Base-by-base conservation (phyloP, 1,140 invertebrate genomes). In the Anoplolepis gracilipes region DNA sequence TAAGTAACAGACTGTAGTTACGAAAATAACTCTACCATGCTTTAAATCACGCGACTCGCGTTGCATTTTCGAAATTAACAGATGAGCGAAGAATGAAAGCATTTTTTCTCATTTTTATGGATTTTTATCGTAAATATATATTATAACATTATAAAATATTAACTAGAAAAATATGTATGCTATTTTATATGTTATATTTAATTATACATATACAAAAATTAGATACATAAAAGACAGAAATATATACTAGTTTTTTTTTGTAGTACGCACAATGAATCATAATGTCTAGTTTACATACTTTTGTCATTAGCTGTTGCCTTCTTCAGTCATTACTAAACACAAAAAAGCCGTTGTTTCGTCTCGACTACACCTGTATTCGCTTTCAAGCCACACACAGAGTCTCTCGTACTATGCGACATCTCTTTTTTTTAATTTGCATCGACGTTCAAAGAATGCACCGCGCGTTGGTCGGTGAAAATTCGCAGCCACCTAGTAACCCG, bases 391-490 rank as follows among this genome's bases (percentile, higher is more conserved):
- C 42, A 53, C 33, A 55, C 16, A 62, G 8, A 46, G 16, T 69
- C 10, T 55, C 22, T 16, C 8, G 4, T 49, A 13, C 30, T 25
- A 22, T 25, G 4, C 13, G 53, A 25, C 85, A 33, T 30, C 53
- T 19, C 16, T 82, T 85, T 82, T n/a, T 85, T 70, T 70, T 61
- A 72, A 85, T 82, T 82, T 72, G 69, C 46, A 82, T 82, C 53
- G 33, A 49, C 25, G 77, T 62, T 53, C 65, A 13, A 55, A 57
- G 57, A 70, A 85, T 64, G 69, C 78, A 16, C 19, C 30, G 76
- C 42, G 4, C 42, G 46, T 25, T n/a, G 65, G 67, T 28, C 46
- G 82, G n/a, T 46, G 61, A 64, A 78, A 85, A 59, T 72, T 81
- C 69, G 61, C 75, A 49, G 28, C 30, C 61, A 67, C 30, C 57